phyloP scores from a whole-genome alignment of 2,797 vertebrate species.

The Aplochiton taeniatus region DNA sequence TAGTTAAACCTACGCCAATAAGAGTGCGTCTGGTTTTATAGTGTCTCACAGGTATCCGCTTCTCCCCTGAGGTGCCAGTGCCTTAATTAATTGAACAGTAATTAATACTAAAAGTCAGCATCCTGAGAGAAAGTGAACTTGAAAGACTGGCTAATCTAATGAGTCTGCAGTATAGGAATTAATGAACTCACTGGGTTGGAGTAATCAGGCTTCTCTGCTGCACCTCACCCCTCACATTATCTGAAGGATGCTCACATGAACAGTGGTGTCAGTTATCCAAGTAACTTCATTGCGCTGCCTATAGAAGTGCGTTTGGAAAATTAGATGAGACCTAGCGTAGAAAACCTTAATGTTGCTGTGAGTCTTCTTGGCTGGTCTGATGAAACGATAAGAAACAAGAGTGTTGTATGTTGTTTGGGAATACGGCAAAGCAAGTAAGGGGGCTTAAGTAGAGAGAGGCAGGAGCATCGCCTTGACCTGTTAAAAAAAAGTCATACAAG shows the following conservation, averaged over 20 bases:
- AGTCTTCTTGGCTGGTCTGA: no score
- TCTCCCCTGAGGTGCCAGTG: slow-evolving; percentile 60
- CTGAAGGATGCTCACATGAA: not conserved
- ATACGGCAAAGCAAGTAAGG: no score
- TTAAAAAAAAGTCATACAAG: no score
- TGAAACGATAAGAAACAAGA: no score
- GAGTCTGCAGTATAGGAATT: slow-evolving; percentile 70
- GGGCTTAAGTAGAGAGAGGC: no score
- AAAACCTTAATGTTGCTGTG: no score
- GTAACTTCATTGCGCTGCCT: no score
- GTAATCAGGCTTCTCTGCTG: slow-evolving; percentile 2
- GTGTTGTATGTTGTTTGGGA: no score
- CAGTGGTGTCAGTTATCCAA: no score
- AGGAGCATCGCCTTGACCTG: no score
- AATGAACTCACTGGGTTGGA: slow-evolving; percentile 62
- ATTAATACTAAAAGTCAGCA: slow-evolving; percentile 69
- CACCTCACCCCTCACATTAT: not conserved
- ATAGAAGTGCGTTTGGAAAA: no score
- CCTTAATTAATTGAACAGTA: slow-evolving; percentile 70
- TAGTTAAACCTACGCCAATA: slow-evolving; percentile 32
- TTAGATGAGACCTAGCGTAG: no score
- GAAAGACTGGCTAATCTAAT: slow-evolving; percentile 74
- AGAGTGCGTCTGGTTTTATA: slow-evolving; percentile 48
- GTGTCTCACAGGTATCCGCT: slow-evolving; percentile 56
- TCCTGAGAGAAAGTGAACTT: slow-evolving; percentile 69